A percentile compares a stretch with the other conserved stretches of the same genome.
Conservation (phyloP, 2,113 vertebrate species). For the Psilopsiagon aurifrons region DNA sequence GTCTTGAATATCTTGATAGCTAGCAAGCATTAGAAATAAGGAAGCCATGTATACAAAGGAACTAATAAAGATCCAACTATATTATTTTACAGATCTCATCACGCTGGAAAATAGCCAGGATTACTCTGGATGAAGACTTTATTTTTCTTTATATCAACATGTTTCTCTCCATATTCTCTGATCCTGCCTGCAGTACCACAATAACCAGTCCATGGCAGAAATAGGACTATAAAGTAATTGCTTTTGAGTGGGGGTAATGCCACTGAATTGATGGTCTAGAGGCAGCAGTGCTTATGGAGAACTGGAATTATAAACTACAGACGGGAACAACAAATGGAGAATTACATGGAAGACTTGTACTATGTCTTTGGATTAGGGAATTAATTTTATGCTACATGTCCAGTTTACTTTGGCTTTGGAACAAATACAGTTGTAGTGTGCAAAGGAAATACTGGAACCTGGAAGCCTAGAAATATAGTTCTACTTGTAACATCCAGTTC, state of each 20-base stretch:
- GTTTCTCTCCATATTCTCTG: background rate
- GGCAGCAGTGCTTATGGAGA: background rate
- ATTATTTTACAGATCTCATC: rapidly evolving
- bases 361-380: background rate
- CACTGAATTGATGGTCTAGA: background rate
- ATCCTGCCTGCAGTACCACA: background rate
- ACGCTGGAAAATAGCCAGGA: background rate
- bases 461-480: background rate
- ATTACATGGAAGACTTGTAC: background rate
- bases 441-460: background rate
- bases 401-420: background rate
- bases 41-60: background rate
- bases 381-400: background rate
- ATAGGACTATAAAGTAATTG: background rate
- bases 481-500: background rate
- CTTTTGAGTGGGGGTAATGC: background rate
- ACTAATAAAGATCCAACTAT: background rate
- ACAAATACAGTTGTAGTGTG: background rate
- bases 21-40: background rate
- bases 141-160: background rate
- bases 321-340: background rate
- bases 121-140: background rate
- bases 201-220: background rate
- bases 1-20: background rate
- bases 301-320: background rate